Evolutionary conservation across 30 jellyfish, hydroid and myxozoan species (phyloP), one percentile per base, ranked within the genome.

Genomic region (Cassiopea andromeda): DNA sequence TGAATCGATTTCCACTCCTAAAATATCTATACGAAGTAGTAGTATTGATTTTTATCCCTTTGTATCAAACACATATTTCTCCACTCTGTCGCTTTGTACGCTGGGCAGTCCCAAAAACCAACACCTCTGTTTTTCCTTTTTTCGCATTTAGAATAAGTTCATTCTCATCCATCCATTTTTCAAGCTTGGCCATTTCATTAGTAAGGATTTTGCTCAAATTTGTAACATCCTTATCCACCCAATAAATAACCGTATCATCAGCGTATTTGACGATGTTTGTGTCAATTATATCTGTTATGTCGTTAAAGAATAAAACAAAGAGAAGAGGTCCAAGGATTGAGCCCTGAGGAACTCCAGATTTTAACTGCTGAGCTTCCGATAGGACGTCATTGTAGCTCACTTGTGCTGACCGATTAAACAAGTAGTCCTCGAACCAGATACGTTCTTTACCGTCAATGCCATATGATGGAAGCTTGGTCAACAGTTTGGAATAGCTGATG

Each of bases 261-360:
- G 94, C 90, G 76, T 87, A 87, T 50, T 54, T 88, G 90, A 88
- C 50, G 27, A 77, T 78, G 78, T 60, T 60, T 66, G 85, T 15
- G 78, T 46, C 81, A 59, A 77, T 61, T 59, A 81, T 67, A 46
- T 88, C 91, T 67, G 84, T 64, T 10, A 88, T 47, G 49, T 87
- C 94, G 60, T 87, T 75, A 57, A 87, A 60, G 73, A 50, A 87
- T 27, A 87, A 12, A 44, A 73, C 81, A 82, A 88, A 88, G 54
- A 88, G 70, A 9, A 88, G 90, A 16, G 95, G 95, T 48, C 95
- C 90, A 44, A 80, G 69, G 79, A 88, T 79, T 16, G 90, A 88
- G 69, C 95, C 95, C 78, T 88, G 95, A 1, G 85, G 94, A 44
- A 87, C 94, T 44, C 93, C 87, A 59, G 69, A 72, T 68, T 48